phyloP scores from a whole-genome alignment of 2,888 invertebrate species.

The Agrotis clavis region DNA sequence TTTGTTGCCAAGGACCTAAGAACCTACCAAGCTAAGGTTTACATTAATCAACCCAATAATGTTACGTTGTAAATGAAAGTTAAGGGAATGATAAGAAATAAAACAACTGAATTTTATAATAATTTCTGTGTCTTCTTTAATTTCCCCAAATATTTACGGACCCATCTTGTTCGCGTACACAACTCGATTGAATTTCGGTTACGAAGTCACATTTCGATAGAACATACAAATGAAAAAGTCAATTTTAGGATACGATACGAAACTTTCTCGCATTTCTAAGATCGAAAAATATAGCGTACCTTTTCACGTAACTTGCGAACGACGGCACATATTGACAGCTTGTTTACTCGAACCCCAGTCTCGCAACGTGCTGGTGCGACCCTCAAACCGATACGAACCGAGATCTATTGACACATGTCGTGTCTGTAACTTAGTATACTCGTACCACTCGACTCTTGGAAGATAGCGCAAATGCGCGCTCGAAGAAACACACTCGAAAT shows the following conservation, averaged over 20 bases:
- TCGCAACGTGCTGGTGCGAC: constrained; percentile 39
- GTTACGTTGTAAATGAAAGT: constrained; percentile 37
- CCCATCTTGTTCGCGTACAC: constrained; percentile 1
- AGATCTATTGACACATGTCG: constrained; percentile 59
- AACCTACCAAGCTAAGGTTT: constrained; percentile 41
- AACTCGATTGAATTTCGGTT: constrained; percentile 11
- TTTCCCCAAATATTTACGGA: constrained; percentile 37
- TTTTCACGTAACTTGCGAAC: constrained; percentile 52
- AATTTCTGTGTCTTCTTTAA: constrained; percentile 52
- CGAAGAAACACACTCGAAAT: constrained; percentile 31
- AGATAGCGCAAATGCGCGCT: constrained; percentile 13
- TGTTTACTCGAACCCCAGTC: constrained; percentile 47
- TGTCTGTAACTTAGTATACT: constrained; percentile 40
- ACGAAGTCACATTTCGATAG: constrained; percentile 16
- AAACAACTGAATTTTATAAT: constrained; percentile 51
- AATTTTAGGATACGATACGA: constrained; percentile 32
- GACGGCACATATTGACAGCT: constrained; percentile 44
- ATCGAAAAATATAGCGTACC: constrained; percentile 46
- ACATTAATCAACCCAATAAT: constrained; percentile 21
- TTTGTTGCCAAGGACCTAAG: constrained; percentile 64
- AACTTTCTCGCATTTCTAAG: constrained; percentile 27
- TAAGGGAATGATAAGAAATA: constrained; percentile 39
- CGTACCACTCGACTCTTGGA: constrained; percentile 9
- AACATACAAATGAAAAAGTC: constrained; percentile 37
- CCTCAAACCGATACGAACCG: constrained; percentile 48